Conservation (phyloP, 2,888 invertebrate species). For the Cephonodes hylas region DNA sequence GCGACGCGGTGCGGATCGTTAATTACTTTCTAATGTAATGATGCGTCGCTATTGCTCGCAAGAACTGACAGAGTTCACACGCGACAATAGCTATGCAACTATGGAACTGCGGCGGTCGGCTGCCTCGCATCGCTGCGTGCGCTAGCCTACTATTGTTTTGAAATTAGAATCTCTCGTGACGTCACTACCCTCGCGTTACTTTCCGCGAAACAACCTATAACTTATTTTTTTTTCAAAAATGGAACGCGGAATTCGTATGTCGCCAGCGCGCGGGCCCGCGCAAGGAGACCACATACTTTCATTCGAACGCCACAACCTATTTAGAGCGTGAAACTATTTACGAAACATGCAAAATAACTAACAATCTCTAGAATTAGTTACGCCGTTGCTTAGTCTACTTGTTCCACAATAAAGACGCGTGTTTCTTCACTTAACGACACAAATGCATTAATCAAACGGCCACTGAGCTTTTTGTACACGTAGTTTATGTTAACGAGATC, state of each 20-base stretch:
- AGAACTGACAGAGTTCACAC: conserved; percentile 61
- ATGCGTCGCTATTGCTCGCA: conserved; percentile 52
- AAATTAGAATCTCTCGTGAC: conserved; percentile 62
- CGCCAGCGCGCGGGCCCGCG: conserved; percentile 18
- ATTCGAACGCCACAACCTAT: conserved; percentile 62
- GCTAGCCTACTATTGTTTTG: conserved; percentile 69
- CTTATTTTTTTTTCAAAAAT: conserved; percentile 29
- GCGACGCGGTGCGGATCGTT: conserved; percentile 49
- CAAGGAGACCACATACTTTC: conserved; percentile 68
- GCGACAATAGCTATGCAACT: conserved; percentile 52
- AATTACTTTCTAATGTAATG: conserved; percentile 74
- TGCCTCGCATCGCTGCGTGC: conserved; percentile 41
- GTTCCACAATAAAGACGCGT: conserved; percentile 63
- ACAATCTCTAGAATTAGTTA: conserved; percentile 80
- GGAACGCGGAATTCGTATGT: conserved; percentile 21
- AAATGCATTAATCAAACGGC: conserved; percentile 59
- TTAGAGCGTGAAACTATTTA: conserved; percentile 78
- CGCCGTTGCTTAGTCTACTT: conserved; percentile 74
- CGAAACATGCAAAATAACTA: conserved; percentile 81
- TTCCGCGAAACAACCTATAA: conserved; percentile 52
- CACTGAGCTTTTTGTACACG: conserved; percentile 34
- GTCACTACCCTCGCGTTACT: conserved; percentile 58
- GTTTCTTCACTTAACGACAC: conserved; percentile 71
- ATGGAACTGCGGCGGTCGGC: conserved; percentile 38
- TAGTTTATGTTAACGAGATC: conserved; percentile 16